Base-by-base conservation (phyloP, 2,888 invertebrate species). In the Drosophila nr. medialis region DNA sequence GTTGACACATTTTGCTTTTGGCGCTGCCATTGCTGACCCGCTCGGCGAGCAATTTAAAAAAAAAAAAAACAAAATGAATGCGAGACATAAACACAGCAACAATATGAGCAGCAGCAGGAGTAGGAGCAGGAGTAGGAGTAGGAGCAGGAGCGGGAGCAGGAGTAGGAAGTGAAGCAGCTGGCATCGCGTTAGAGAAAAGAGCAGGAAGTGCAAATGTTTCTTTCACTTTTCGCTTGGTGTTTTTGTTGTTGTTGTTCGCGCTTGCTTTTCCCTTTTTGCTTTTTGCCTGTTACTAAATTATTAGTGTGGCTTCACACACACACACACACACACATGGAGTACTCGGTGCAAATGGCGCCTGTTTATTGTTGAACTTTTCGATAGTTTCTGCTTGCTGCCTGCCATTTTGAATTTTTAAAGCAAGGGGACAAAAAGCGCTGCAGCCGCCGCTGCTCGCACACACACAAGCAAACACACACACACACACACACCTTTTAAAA, bases 161-260 rank as follows among this genome's bases (percentile, higher is more conserved):
- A n/a, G 21, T 36, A 10, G n/a, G 11, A 30, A 30, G 24, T 34
- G 58, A 29, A 64, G 58, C 38, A 56, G 21, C 51, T 45, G 58
- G 54, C 56, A 40, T 54, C 42, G 49, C 64, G 36, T 50, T 49
- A 56, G 40, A 73, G 72, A 81, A 83, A 81, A 73, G 81, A 86
- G 81, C 75, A 86, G 89, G 89, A 86, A 88, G 84, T 82, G 89
- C 80, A 83, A 85, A 89, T 86, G 82, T 80, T 86, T 86, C 85
- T 83, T 89, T 87, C 81, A 67, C 89, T 86, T 81, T 73, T 85
- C 73, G 62, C 71, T 62, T 65, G 55, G 51, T 56, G 29, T 40
- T 68, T 36, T 40, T 61, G 53, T 48, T 48, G 61, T 49, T 65
- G 29, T 34, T 80, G 69, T 73, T 81, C 76, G 72, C 70, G 54